phyloP scores from a whole-genome alignment of 1,140 invertebrate genomes.

The Acyrthosiphon pisum region DNA sequence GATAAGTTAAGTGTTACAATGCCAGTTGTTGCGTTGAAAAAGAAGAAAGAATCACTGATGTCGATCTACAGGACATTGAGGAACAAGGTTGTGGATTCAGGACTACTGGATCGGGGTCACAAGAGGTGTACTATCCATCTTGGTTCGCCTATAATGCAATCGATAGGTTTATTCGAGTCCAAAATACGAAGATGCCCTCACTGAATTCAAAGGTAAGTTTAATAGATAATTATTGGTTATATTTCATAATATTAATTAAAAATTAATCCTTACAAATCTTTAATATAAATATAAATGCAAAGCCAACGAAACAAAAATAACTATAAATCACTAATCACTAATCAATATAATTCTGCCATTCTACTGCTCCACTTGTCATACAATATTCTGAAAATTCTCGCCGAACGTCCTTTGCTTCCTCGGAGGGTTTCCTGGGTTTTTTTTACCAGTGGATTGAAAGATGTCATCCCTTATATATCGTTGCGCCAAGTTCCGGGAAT shows the following conservation, averaged over 20 bases:
- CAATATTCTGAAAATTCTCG: constrained; percentile 50
- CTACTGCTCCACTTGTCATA: constrained; percentile 41
- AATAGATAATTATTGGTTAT: not conserved
- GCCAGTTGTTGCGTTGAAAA: constrained; percentile 59
- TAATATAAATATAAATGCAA: not conserved
- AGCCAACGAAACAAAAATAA: constrained; percentile 11
- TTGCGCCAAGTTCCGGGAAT: no score
- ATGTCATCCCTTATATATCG: no score
- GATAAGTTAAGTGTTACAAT: constrained; percentile 42
- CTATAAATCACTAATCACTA: constrained; percentile 1
- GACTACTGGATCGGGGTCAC: constrained; percentile 52
- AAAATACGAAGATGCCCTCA: not conserved
- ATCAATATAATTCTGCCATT: constrained; percentile 36
- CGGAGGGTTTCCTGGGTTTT: no score
- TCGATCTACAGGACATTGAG: constrained; percentile 59
- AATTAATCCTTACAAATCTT: not conserved
- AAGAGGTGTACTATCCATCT: constrained; percentile 59
- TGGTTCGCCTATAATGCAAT: constrained; percentile 60
- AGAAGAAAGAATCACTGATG: constrained; percentile 62
- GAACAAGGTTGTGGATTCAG: constrained; percentile 59
- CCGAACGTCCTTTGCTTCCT: constrained; percentile 19
- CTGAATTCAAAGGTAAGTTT: not conserved
- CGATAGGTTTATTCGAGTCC: constrained; percentile 1
- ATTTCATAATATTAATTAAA: constrained; percentile 14
- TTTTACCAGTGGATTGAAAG: no score